Evolutionary conservation across 2,888 invertebrate genomes (phyloP).

Genomic region (Nymphalis polychloros): DNA sequence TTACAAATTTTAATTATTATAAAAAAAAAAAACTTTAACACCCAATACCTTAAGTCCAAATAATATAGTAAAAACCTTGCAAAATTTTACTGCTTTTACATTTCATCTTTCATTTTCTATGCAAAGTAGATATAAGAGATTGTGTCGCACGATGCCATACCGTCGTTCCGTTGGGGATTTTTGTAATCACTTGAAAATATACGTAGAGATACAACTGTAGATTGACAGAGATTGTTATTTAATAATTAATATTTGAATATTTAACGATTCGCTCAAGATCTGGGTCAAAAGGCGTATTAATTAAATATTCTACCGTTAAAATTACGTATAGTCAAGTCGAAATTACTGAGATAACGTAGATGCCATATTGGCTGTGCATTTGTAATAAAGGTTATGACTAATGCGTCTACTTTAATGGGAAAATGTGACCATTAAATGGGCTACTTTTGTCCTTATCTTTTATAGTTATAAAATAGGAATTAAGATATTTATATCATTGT

Average conservation of each 20-base stretch:
- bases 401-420: too few species aligned
- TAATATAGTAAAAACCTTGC: slow-evolving; percentile 8
- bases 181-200: slow-evolving; percentile 7
- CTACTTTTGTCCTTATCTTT: too few species aligned
- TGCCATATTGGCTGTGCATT: too few species aligned
- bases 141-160: slow-evolving; percentile 14
- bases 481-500: too few species aligned
- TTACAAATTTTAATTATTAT: background rate
- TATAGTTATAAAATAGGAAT: too few species aligned
- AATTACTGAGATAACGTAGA: too few species aligned
- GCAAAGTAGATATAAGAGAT: slow-evolving; percentile 26
- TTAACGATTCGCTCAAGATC: background rate
- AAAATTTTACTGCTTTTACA: slow-evolving; percentile 3
- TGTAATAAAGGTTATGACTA: too few species aligned
- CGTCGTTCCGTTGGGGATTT: slow-evolving; percentile 17
- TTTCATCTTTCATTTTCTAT: slow-evolving; percentile 12
- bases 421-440: too few species aligned
- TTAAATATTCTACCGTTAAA: too few species aligned
- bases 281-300: too few species aligned
- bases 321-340: too few species aligned
- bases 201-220: slow-evolving; percentile 10
- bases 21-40: background rate
- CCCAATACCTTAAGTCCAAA: background rate
- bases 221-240: background rate
- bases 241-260: background rate